Conservation (phyloP, 2,888 invertebrate species). For the Mythimna impura region DNA sequence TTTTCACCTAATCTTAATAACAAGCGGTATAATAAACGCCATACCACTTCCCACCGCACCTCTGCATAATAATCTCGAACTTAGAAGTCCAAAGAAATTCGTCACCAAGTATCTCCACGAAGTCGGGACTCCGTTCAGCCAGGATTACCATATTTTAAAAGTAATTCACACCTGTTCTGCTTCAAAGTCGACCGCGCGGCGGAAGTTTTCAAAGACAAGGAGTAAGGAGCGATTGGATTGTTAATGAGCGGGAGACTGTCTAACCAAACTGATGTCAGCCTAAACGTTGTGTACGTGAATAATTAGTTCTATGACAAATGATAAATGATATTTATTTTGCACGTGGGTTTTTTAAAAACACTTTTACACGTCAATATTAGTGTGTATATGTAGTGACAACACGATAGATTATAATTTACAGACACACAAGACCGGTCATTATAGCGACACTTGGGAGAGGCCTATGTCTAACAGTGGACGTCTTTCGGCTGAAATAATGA, state of each 20-base stretch:
- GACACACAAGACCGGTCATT: no score
- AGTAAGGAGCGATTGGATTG: slow-evolving; percentile 24
- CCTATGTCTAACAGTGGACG: no score
- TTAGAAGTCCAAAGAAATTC: slow-evolving; percentile 57
- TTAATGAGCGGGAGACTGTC: neutral
- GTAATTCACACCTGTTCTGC: slow-evolving; percentile 77
- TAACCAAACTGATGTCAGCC: no score
- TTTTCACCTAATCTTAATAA: neutral
- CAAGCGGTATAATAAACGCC: slow-evolving; percentile 13
- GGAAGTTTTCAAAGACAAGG: slow-evolving; percentile 52
- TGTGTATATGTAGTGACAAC: no score
- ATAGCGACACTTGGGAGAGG: no score
- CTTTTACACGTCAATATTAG: no score
- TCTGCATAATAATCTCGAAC: slow-evolving; percentile 36
- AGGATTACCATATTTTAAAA: slow-evolving; percentile 82
- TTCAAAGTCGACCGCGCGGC: slow-evolving; percentile 63
- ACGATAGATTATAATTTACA: no score
- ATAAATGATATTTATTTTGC: no score
- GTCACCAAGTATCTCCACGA: slow-evolving; percentile 54
- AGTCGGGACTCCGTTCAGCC: slow-evolving; percentile 58
- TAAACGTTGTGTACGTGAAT: no score
- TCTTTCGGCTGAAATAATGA: no score
- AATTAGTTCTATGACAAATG: no score
- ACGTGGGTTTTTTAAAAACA: no score
- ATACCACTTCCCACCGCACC: slow-evolving; percentile 8